Evolutionary conservation across 2,113 vertebrate species (phyloP).

Genomic region (Haplochromis burtoni): DNA sequence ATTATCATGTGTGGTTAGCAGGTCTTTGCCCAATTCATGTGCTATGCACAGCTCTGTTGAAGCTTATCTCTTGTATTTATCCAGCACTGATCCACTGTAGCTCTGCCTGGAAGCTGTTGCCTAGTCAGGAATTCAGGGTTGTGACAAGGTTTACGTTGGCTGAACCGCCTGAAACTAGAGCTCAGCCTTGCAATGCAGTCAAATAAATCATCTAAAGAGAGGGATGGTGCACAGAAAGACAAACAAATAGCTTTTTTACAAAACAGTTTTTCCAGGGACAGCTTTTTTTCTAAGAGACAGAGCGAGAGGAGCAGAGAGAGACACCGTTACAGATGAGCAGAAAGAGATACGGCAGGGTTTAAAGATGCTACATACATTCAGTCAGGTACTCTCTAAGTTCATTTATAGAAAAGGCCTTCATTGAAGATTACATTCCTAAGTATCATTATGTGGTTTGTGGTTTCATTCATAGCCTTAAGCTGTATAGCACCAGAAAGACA

Average conservation of each 20-base stretch:
- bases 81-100: constrained; percentile 46
- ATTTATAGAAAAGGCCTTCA: constrained; percentile 58
- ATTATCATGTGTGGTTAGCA: neutral
- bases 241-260: constrained; percentile 64
- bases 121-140: constrained; percentile 62
- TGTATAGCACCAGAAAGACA: constrained; percentile 7
- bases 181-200: constrained; percentile 34
- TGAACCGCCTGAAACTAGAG: constrained; percentile 59
- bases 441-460: constrained; percentile 66
- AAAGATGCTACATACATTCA: constrained; percentile 45
- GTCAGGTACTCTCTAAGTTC: constrained; percentile 59
- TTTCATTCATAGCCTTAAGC: constrained; percentile 43
- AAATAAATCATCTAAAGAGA: constrained; percentile 67
- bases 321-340: neutral
- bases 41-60: constrained; percentile 18
- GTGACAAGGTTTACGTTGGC: constrained; percentile 72
- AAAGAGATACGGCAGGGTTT: neutral
- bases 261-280: constrained; percentile 35
- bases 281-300: neutral
- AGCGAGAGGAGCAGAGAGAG: neutral
- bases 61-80: constrained; percentile 62
- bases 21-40: neutral
- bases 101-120: constrained; percentile 64
- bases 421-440: constrained; percentile 27
- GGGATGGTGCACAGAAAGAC: constrained; percentile 48